Conservation (phyloP, 1,140 invertebrate species). For the Diplogasteroides magnus region DNA sequence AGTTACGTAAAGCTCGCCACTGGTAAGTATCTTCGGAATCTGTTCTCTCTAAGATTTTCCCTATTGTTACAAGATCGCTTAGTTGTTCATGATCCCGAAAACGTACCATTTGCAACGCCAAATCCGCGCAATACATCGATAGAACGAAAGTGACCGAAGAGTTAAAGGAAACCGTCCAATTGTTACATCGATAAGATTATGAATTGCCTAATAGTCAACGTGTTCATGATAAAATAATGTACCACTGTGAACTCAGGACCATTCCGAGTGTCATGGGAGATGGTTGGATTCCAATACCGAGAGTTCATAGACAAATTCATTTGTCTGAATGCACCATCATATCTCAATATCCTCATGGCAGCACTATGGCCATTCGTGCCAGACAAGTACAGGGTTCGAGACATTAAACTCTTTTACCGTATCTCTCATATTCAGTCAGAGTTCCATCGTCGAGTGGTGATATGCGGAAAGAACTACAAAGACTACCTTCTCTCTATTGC, state of each 20-base stretch:
- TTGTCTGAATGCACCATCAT: slow-evolving; percentile 25
- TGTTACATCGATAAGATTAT: too few relatives aligned
- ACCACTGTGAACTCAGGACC: slow-evolving; percentile 24
- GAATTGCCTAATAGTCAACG: too few relatives aligned
- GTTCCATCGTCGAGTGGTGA: slow-evolving; percentile 2
- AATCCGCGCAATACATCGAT: too few relatives aligned
- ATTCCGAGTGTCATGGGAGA: slow-evolving; percentile 29
- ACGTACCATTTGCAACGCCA: too few relatives aligned
- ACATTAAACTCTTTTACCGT: not conserved
- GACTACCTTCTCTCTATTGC: slow-evolving; percentile 23
- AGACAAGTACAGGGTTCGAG: slow-evolving; percentile 8
- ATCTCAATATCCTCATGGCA: slow-evolving; percentile 24
- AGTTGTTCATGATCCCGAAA: too few relatives aligned
- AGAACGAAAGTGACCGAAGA: too few relatives aligned
- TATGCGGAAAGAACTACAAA: slow-evolving; percentile 23
- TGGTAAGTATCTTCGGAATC: too few relatives aligned
- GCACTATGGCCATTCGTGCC: slow-evolving; percentile 27
- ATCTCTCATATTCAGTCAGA: not conserved
- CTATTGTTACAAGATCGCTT: too few relatives aligned
- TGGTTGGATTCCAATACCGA: slow-evolving; percentile 25
- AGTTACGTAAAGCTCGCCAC: slow-evolving; percentile 17
- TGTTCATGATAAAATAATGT: too few relatives aligned
- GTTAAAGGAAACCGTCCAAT: too few relatives aligned
- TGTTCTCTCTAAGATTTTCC: too few relatives aligned
- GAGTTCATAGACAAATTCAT: slow-evolving; percentile 34